Conservation (phyloP, 1,140 invertebrate species). For the Latrodectus geometricus region DNA sequence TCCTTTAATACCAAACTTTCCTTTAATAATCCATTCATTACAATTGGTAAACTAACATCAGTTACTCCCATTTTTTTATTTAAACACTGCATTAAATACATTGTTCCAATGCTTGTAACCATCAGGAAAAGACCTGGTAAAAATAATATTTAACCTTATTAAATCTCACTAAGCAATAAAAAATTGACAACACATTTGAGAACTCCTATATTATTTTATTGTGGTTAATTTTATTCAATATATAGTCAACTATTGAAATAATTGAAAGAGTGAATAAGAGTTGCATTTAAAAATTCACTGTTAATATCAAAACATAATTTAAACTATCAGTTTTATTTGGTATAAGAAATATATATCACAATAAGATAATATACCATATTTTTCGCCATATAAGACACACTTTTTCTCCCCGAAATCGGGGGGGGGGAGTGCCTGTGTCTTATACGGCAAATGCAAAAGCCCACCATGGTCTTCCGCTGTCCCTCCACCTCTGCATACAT, state of each 20-base stretch:
- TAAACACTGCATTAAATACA: conserved; percentile 10
- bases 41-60: background rate
- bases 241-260: background rate
- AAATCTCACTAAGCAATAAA: background rate
- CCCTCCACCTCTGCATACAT: no score
- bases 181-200: background rate
- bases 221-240: background rate
- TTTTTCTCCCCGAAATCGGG: no score
- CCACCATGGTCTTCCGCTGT: no score
- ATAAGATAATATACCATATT: no score
- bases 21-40: conserved; percentile 33
- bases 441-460: no score
- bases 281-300: no score
- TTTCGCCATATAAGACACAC: no score
- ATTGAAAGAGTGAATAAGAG: background rate
- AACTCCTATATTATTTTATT: background rate
- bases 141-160: background rate
- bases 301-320: no score
- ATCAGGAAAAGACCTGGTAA: conserved; percentile 24
- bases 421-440: no score
- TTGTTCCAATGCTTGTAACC: background rate
- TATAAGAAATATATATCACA: no score
- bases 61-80: background rate
- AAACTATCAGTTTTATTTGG: no score
- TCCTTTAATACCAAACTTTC: conserved; percentile 20